Base-by-base conservation (phyloP, 2,113 vertebrate genomes). In the Elephas maximus region DNA sequence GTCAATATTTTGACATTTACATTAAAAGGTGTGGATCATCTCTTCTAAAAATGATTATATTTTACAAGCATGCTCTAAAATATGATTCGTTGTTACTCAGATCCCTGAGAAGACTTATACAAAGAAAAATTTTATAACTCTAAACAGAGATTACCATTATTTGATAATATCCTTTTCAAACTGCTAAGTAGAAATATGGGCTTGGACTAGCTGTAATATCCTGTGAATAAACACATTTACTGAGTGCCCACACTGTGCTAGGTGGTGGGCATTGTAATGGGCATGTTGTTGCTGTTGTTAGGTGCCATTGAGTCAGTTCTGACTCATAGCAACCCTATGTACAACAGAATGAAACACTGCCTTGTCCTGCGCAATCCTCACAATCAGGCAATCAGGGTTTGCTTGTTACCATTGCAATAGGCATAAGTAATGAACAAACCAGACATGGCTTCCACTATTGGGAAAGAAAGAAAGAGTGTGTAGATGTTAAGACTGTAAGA, bases 31-130 rank as follows among this genome's bases (percentile, higher is more conserved):
- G 15, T 90, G n/a, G 6, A 18, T 60, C 65, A 83, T 80, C 41
- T 33, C 6, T 78, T 94, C 24, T 48, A 88, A 95, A 97, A 88
- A 0, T 81, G 33, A 96, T 79, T 93, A 78, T 12, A 83, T 2
- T 83, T 77, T 69, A 83, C 10, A 76, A 45, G 9, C 1, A 73
- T 84, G 33, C 20, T 80, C n/a, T 78, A 62, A 67, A 93, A 51
- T n/a, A 8, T 76, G 41, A 93, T 60, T 93, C n/a, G 83, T 20
- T 87, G 26, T 82, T 79, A 86, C 17, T 88, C 8, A 86, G 79
- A 33, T 67, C 88, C 8, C 44, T 85, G 65, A 80, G 57, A 77
- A 81, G 51, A 82, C 63, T 23, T 93, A 53, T 30, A 44, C 73
- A 45, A 94, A 80, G 30, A 88, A 20, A 60, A 78, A 14, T n/a